A percentile compares a stretch with the other conserved stretches of the same genome.
Evolutionary conservation across 2,888 invertebrate species (phyloP).

Genomic region (Cantharis rustica): DNA sequence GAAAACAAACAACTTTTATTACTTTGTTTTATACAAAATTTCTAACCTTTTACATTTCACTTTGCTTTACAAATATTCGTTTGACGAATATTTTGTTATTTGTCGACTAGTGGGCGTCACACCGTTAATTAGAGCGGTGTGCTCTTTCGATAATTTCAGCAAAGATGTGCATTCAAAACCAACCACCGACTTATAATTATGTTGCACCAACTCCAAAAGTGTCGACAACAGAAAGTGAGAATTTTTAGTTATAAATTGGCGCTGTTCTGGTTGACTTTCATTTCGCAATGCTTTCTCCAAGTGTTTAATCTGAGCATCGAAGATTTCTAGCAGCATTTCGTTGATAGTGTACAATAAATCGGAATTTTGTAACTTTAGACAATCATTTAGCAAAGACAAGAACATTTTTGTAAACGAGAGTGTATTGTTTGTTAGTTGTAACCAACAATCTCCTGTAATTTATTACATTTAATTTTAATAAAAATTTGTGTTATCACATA

Average conservation of each 20-base stretch:
- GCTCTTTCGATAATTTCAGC: slow-evolving; percentile 60
- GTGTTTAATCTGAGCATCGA: slow-evolving; percentile 74
- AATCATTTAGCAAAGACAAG: slow-evolving; percentile 74
- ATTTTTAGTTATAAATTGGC: slow-evolving; percentile 66
- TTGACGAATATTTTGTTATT: slow-evolving; percentile 72
- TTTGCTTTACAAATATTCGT: slow-evolving; percentile 64
- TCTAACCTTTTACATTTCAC: background rate
- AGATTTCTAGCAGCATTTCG: slow-evolving; percentile 73
- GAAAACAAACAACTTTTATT: background rate
- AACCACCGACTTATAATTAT: slow-evolving; percentile 64
- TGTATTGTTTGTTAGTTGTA: slow-evolving; percentile 79
- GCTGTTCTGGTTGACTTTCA: slow-evolving; percentile 57
- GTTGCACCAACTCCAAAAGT: slow-evolving; percentile 67
- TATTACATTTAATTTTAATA: background rate
- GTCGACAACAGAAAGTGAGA: slow-evolving; percentile 71
- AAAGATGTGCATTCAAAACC: slow-evolving; percentile 65
- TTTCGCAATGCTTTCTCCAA: slow-evolving; percentile 62
- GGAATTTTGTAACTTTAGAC: slow-evolving; percentile 73
- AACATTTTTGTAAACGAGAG: slow-evolving; percentile 79
- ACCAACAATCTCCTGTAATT: slow-evolving; percentile 66
- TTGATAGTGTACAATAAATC: slow-evolving; percentile 77
- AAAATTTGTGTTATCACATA: background rate
- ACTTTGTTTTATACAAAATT: background rate
- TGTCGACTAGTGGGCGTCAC: slow-evolving; percentile 63
- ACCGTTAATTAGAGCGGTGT: slow-evolving; percentile 59